Evolutionary conservation across 2,797 vertebrate species (phyloP).

Genomic region (Tenualosa thibaudeaui): DNA sequence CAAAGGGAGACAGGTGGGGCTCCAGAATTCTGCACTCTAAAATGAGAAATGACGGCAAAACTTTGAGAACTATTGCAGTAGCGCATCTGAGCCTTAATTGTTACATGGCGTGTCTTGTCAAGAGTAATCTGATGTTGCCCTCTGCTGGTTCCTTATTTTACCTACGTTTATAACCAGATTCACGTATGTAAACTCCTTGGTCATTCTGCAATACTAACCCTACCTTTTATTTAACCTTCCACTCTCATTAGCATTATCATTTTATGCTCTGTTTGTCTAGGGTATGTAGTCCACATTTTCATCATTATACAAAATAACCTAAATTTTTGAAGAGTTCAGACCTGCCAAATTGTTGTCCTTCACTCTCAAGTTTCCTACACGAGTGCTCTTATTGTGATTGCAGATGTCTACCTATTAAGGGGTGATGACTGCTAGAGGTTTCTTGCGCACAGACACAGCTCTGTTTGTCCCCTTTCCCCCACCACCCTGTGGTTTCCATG

Average conservation of each 20-base stretch:
- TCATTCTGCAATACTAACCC: background rate
- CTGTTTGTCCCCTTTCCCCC: background rate
- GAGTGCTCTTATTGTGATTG: background rate
- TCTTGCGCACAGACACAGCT: background rate
- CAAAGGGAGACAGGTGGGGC: too few species aligned
- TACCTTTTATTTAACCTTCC: background rate
- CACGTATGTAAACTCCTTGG: background rate
- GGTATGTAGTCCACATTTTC: background rate
- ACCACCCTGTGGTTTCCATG: constrained; percentile 14
- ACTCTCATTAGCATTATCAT: background rate
- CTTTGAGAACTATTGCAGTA: background rate
- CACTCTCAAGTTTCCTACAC: background rate
- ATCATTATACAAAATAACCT: background rate
- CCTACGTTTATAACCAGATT: background rate
- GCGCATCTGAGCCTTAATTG: background rate
- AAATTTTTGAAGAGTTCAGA: background rate
- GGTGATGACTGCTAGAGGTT: background rate
- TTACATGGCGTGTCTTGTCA: background rate
- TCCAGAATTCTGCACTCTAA: background rate
- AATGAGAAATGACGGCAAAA: too few species aligned
- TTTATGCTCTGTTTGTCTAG: background rate
- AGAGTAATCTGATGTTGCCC: background rate
- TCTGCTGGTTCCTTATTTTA: background rate
- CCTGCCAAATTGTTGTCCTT: background rate
- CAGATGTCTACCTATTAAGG: background rate